Evolutionary conservation across 2,113 vertebrate species (phyloP).

Genomic region (Saguinus imperator): DNA sequence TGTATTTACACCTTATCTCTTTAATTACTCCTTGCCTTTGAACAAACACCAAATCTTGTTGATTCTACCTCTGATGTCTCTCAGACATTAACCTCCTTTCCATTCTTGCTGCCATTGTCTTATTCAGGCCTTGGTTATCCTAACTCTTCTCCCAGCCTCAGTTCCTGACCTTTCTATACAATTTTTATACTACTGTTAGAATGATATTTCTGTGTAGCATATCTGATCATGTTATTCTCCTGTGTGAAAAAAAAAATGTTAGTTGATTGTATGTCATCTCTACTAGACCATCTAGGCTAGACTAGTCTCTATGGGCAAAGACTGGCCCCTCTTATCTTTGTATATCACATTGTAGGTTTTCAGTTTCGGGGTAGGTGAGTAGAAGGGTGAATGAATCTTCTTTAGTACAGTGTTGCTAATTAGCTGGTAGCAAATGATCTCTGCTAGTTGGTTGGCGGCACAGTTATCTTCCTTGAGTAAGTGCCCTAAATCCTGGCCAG

Average conservation of each 20-base stretch:
- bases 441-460: neutral
- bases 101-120: slow-evolving; percentile 15
- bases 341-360: slow-evolving; percentile 1
- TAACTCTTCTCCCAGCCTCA: neutral
- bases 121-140: slow-evolving; percentile 20
- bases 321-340: neutral
- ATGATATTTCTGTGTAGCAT: slow-evolving; percentile 1
- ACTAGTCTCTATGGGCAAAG: neutral
- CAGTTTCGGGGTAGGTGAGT: neutral
- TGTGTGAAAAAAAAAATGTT: slow-evolving; percentile 9
- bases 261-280: neutral
- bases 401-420: neutral
- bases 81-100: slow-evolving; percentile 2
- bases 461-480: neutral
- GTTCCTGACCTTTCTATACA: neutral
- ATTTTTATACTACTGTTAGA: neutral
- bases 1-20: neutral
- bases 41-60: neutral
- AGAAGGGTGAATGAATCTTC: neutral
- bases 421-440: slow-evolving; percentile 4
- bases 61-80: neutral
- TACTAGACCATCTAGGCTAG: neutral
- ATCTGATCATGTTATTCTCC: neutral
- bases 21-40: slow-evolving; percentile 18
- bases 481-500: neutral